phyloP scores from a whole-genome alignment of 2,888 invertebrate species.

The Pollenia labialis region DNA sequence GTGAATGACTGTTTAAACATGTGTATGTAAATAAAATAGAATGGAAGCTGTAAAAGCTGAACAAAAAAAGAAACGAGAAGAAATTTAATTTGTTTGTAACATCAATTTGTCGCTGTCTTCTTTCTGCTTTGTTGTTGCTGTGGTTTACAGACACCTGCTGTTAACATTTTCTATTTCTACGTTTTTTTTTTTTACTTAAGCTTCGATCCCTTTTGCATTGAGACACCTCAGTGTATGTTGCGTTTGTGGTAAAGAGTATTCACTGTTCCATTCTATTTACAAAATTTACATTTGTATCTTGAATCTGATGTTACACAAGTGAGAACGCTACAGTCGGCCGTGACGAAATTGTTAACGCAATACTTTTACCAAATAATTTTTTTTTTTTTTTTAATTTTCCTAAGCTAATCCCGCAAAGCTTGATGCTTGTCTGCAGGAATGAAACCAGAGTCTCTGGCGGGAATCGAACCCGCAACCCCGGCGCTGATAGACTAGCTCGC shows the following conservation, averaged over 20 bases:
- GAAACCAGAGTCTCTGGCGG: too few relatives aligned
- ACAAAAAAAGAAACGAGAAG: constrained; percentile 11
- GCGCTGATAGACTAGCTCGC: too few relatives aligned
- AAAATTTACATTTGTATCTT: constrained; percentile 41
- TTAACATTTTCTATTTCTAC: constrained; percentile 44
- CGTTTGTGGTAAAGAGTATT: constrained; percentile 60
- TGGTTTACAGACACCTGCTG: constrained; percentile 68
- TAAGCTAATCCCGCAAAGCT: too few relatives aligned
- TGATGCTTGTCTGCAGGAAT: too few relatives aligned
- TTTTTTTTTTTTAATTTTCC: too few relatives aligned
- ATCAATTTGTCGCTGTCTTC: constrained; percentile 72
- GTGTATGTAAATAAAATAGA: constrained; percentile 6
- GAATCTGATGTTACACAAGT: background rate
- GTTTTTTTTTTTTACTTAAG: constrained; percentile 22
- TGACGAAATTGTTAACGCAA: too few relatives aligned
- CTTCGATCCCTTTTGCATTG: constrained; percentile 1
- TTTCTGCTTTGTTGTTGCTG: constrained; percentile 45
- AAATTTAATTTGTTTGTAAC: constrained; percentile 70
- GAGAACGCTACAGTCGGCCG: too few relatives aligned
- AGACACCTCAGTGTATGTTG: constrained; percentile 48
- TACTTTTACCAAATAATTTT: too few relatives aligned
- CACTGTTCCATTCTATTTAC: constrained; percentile 13
- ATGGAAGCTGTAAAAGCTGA: constrained; percentile 14
- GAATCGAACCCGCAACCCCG: too few relatives aligned
- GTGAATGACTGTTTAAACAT: background rate